A percentile compares a stretch with the other conserved stretches of the same genome.
phyloP scores from a whole-genome alignment of 1,140 invertebrate species.

The Drosophila murphyi region DNA sequence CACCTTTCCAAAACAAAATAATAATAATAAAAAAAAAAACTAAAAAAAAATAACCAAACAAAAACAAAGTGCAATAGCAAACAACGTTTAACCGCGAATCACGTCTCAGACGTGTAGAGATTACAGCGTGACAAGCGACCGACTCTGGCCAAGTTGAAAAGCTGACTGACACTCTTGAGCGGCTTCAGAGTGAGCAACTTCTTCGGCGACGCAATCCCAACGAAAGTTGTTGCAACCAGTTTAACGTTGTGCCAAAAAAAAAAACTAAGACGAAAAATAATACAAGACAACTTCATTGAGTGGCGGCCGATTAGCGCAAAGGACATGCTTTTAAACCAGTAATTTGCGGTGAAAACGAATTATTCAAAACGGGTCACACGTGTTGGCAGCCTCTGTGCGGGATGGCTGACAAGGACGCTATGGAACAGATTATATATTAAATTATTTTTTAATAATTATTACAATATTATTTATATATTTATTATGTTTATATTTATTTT shows the following conservation, averaged over 20 bases:
- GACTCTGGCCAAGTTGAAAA: slow-evolving; percentile 61
- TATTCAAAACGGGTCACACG: slow-evolving; percentile 33
- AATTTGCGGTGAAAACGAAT: slow-evolving; percentile 40
- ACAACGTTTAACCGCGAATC: not conserved
- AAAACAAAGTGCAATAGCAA: not conserved
- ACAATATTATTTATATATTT: too few relatives aligned
- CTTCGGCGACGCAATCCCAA: slow-evolving; percentile 49
- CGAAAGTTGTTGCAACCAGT: slow-evolving; percentile 75
- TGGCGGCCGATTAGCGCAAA: slow-evolving; percentile 39
- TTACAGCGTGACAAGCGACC: slow-evolving; percentile 44
- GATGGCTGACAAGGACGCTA: slow-evolving; percentile 23
- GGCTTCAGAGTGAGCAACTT: slow-evolving; percentile 21
- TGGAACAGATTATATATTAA: too few relatives aligned
- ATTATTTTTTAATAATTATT: too few relatives aligned
- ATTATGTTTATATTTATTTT: too few relatives aligned
- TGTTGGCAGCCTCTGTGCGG: slow-evolving; percentile 19
- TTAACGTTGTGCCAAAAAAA: slow-evolving; percentile 20
- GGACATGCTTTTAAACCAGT: slow-evolving; percentile 43
- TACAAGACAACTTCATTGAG: not conserved
- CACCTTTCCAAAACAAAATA: slow-evolving; percentile 58
- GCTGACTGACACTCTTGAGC: slow-evolving; percentile 68
- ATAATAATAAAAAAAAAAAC: slow-evolving; percentile 10
- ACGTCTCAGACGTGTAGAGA: slow-evolving; percentile 2
- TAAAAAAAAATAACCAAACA: not conserved
- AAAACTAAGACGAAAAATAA: too few relatives aligned